A percentile compares a stretch with the other conserved stretches of the same genome.
phyloP scores from a whole-genome alignment of 2,797 vertebrate genomes.

The Thaleichthys pacificus region DNA sequence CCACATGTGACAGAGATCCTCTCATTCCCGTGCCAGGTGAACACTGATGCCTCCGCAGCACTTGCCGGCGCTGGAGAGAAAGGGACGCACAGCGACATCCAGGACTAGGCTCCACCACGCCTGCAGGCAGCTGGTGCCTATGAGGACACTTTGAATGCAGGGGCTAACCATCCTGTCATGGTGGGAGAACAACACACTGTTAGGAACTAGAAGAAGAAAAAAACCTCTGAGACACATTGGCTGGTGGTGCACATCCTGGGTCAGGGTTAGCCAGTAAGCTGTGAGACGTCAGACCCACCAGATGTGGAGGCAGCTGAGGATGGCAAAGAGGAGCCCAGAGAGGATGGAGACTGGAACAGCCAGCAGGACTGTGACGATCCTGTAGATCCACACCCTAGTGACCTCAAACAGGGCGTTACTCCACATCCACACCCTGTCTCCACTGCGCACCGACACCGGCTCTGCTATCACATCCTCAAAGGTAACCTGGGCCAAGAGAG shows the following conservation, averaged over 20 bases:
- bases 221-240: background rate
- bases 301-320: slow-evolving; percentile 77
- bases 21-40: slow-evolving; percentile 68
- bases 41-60: slow-evolving; percentile 70
- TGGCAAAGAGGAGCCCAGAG: slow-evolving; percentile 72
- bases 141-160: slow-evolving; percentile 59
- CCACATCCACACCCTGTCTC: slow-evolving; percentile 81
- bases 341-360: slow-evolving; percentile 73
- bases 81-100: slow-evolving; percentile 60
- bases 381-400: slow-evolving; percentile 76
- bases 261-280: background rate
- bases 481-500: slow-evolving; percentile 63
- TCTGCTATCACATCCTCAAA: slow-evolving; percentile 84
- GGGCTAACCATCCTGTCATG: slow-evolving; percentile 71
- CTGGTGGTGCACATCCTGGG: background rate
- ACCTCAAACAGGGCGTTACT: slow-evolving; percentile 78
- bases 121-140: slow-evolving; percentile 70
- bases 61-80: slow-evolving; percentile 65
- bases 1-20: background rate
- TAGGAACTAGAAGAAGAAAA: background rate
- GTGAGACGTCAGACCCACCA: slow-evolving; percentile 59
- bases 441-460: slow-evolving; percentile 72
- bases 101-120: slow-evolving; percentile 69
- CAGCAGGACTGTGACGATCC: slow-evolving; percentile 68
- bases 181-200: background rate